phyloP scores from a whole-genome alignment of 2,888 invertebrate species.

The Drosophila colorata region DNA sequence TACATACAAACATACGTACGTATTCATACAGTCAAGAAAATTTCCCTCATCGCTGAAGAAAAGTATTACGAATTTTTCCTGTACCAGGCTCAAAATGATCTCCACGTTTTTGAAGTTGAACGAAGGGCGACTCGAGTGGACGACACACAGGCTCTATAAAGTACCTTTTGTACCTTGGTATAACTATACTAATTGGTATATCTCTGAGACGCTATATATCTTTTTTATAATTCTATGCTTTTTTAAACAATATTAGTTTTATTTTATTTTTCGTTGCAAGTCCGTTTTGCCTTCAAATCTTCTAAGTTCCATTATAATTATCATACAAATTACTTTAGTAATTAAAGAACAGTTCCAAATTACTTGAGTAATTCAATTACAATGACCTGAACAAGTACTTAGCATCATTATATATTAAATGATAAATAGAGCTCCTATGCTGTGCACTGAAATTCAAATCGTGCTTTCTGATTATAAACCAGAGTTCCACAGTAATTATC shows the following conservation, averaged over 20 bases:
- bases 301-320: conserved; percentile 8
- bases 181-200: conserved; percentile 39
- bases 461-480: conserved; percentile 6
- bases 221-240: conserved; percentile 21
- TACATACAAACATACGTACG: not conserved
- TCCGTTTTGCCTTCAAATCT: conserved; percentile 1
- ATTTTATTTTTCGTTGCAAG: conserved; percentile 10
- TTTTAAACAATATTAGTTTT: conserved; percentile 12
- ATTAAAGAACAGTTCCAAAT: conserved; percentile 28
- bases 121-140: conserved; percentile 25
- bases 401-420: conserved; percentile 5
- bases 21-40: conserved; percentile 8
- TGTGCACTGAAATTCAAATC: not conserved
- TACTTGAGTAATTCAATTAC: conserved; percentile 21
- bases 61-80: conserved; percentile 65
- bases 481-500: not conserved
- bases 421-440: conserved; percentile 1
- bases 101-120: conserved; percentile 66
- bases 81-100: conserved; percentile 57
- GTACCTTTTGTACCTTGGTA: conserved; percentile 49
- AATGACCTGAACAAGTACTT: conserved; percentile 34
- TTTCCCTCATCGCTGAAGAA: not conserved
- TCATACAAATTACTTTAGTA: conserved; percentile 5
- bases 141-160: conserved; percentile 49
- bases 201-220: conserved; percentile 46